These are phyloP conservation scores for Furcifer pardalis DNA, from an alignment of 2,797 vertebrate species.

Conservation along the genomic window DNA sequence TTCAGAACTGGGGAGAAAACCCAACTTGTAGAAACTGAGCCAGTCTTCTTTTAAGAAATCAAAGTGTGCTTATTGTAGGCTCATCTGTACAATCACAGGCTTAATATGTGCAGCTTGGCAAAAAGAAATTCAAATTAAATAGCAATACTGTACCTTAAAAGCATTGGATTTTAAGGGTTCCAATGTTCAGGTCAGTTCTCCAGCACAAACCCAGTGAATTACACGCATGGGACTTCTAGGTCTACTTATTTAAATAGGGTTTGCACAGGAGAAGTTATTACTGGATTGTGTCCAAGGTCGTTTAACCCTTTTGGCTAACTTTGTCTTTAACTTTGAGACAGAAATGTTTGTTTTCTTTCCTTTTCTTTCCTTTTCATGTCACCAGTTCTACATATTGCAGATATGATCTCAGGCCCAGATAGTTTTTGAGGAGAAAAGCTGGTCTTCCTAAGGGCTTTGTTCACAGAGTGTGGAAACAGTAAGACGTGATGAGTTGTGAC, in stretches of 20 bases:
- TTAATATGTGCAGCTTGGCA: slow-evolving; percentile 49
- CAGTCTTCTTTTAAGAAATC: slow-evolving; percentile 38
- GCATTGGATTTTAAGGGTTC: background rate
- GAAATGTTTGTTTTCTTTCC: slow-evolving; percentile 26
- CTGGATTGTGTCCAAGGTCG: slow-evolving; percentile 69
- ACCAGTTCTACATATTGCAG: slow-evolving; percentile 54
- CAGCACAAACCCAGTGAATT: background rate
- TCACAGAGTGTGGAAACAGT: slow-evolving; percentile 75
- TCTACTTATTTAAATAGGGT: slow-evolving; percentile 5
- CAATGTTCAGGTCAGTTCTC: background rate
- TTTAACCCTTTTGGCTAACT: slow-evolving; percentile 66
- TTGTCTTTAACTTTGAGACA: slow-evolving; percentile 33
- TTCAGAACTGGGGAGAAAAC: slow-evolving; percentile 41
- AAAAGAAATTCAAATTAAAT: slow-evolving; percentile 67
- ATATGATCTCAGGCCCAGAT: slow-evolving; percentile 72
- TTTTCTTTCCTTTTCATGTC: slow-evolving; percentile 32
- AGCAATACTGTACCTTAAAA: slow-evolving; percentile 20
- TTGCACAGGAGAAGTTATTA: slow-evolving; percentile 5
- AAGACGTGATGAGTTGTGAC: slow-evolving; percentile 48
- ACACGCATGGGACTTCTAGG: background rate
- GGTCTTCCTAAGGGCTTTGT: slow-evolving; percentile 68
- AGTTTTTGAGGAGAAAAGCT: slow-evolving; percentile 74
- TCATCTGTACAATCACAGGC: slow-evolving; percentile 47
- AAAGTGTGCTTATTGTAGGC: slow-evolving; percentile 62
- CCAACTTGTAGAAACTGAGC: slow-evolving; percentile 13